phyloP scores from a whole-genome alignment of 2,113 vertebrate species.

The Talpa occidentalis region DNA sequence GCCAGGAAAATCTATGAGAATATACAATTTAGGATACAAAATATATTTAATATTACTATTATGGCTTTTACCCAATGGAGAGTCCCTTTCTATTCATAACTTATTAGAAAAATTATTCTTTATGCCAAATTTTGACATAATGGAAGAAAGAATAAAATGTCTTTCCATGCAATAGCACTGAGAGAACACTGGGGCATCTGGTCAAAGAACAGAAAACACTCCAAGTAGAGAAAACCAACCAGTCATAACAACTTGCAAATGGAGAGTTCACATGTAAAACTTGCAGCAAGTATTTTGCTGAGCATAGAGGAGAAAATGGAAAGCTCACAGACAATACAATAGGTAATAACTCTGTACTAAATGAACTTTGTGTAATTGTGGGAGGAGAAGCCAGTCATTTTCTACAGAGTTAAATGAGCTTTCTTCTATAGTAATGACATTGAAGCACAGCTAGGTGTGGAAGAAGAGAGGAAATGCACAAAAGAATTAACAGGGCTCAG shows the following conservation, averaged over 20 bases:
- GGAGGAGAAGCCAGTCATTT: slow-evolving; percentile 13
- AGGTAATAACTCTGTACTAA: neutral
- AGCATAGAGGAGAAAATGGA: neutral
- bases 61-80: neutral
- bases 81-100: slow-evolving; percentile 15
- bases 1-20: neutral
- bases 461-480: neutral
- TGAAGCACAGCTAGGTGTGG: neutral
- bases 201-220: neutral
- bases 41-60: neutral
- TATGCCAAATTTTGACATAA: neutral
- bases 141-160: neutral
- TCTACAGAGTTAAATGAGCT: neutral
- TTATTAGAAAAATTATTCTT: slow-evolving; percentile 12
- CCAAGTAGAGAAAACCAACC: neutral
- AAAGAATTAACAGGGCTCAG: neutral
- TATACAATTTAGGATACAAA: neutral
- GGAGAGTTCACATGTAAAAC: neutral
- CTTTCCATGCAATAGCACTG: neutral
- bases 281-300: neutral
- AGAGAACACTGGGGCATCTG: neutral
- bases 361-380: neutral
- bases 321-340: neutral
- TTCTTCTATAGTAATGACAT: neutral
- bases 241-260: neutral